Evolutionary conservation across 2,888 invertebrate genomes (phyloP), one percentile per base, ranked within the genome.

Genomic region (Digitonthophagus gazella): DNA sequence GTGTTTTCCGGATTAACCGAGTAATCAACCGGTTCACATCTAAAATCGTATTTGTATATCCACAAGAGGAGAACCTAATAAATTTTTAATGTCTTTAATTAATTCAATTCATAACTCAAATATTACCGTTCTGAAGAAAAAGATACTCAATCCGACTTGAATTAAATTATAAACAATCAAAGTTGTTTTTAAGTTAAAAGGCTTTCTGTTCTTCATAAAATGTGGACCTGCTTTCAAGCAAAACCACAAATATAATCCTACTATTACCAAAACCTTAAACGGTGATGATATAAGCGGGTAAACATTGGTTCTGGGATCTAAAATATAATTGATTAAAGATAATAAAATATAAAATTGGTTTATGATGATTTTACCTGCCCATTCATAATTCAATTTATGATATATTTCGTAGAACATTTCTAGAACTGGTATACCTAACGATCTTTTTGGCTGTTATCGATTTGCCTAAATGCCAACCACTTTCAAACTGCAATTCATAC

Each of bases 201-300:
- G 93, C 78, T 94, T 91, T 75, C 93, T 87, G 79, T 94, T 89
- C 72, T 89, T 89, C 97, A 97, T 97, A 76, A 91, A 90, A 71
- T 87, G 85, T 0, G 96, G 96, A 0, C 96, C 96, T 86, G 92
- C 91, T 73, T 87, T 89, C n/a, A 89, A 78, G 11, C 91, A 89
- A 80, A 92, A 91, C 79, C 90, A 90, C 61, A 91, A 82, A 78
- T 92, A 93, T 58, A 89, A 83, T 15, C 85, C 84, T 70, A 92
- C 78, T 66, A 92, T 89, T 67, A 87, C 87, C 15, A 89, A 76
- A 1, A 90, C 87, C 0, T 92, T 91, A 8, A 90, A 80, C 0
- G 92, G 92, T 11, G 90, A 89, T 55, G 86, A 84, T 79, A 93
- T 89, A 65, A 93, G 84, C 76, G 91, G 89, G 92, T 92, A 93